Evolutionary conservation across 2,888 invertebrate genomes (phyloP).

Genomic region (Parascotia fuliginaria): DNA sequence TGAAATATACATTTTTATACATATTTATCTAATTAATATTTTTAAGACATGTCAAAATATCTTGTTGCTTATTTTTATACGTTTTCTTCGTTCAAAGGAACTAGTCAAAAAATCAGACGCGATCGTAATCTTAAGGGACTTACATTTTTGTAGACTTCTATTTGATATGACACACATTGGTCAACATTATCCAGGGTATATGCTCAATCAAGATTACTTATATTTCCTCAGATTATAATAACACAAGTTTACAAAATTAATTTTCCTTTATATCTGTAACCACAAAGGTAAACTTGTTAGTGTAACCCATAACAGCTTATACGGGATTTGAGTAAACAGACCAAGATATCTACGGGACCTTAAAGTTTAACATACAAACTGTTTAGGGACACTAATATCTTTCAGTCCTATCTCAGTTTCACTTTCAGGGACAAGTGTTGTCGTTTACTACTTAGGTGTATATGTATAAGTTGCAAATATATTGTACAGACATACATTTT

Average conservation of each 20-base stretch:
- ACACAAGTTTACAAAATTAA: not conserved
- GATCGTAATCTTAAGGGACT: too few relatives aligned
- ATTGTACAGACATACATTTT: not conserved
- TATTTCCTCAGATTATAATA: too few relatives aligned
- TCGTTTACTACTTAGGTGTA: not conserved
- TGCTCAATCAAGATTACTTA: too few relatives aligned
- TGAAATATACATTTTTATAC: too few relatives aligned
- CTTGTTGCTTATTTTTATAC: too few relatives aligned
- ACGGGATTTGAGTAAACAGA: not conserved
- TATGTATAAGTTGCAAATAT: not conserved
- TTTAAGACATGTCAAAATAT: too few relatives aligned
- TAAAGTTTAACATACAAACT: constrained; percentile 1
- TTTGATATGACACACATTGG: too few relatives aligned
- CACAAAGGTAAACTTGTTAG: not conserved
- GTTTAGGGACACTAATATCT: constrained; percentile 4
- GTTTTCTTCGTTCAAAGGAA: too few relatives aligned
- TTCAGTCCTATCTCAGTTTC: constrained; percentile 2
- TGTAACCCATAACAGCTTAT: not conserved
- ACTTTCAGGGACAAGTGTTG: not conserved
- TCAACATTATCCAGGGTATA: too few relatives aligned
- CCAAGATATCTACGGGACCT: not conserved
- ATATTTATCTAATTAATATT: too few relatives aligned
- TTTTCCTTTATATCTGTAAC: not conserved
- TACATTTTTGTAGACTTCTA: too few relatives aligned
- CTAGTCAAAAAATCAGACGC: too few relatives aligned